Base-by-base conservation (phyloP, 2,888 invertebrate genomes). In the Coelopa pilipes region DNA sequence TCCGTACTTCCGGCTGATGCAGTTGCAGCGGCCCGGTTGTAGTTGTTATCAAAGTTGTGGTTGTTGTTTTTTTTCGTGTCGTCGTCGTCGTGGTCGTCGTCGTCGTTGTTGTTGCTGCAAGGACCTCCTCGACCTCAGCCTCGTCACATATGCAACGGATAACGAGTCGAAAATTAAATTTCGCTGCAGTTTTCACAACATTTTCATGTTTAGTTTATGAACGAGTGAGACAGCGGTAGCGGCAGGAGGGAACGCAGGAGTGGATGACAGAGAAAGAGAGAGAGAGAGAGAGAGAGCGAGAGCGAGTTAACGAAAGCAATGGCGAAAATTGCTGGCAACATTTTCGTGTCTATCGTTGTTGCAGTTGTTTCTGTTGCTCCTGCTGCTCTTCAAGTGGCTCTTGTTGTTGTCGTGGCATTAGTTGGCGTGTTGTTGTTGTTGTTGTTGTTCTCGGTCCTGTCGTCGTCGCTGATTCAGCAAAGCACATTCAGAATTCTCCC, bases 231-330 rank as follows among this genome's bases (percentile, higher is more conserved):
- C 49, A 45, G 50, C 15, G 15, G 7, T 17, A 74, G 69, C 77
- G 75, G 59, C 77, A 78, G 78, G 76, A 78, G 79, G 68, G 70
- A 75, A 76, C 77, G 79, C n/a, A n/a, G n/a, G n/a, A n/a, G n/a
- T n/a, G n/a, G n/a, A n/a, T n/a, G n/a, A n/a, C n/a, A n/a, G n/a
- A n/a, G n/a, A n/a, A n/a, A n/a, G n/a, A n/a, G n/a, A 34, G 34
- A 34, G 34, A 34, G 7, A 34, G 7, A 34, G 34, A 34, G 59
- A 4, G 17, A 59, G 59, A 53, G 53, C 5, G 12, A 60, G 24
- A 60, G 21, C 10, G 60, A 60, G 60, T 13, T 21, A 13, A 60
- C 60, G 34, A 60, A 21, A 60, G 60, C 60, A 60, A 34, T 11
- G 15, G 24, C 60, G 12, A 15, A 21, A 60, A 60, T 60, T 60